Conservation (phyloP, 2,113 vertebrate genomes). For the Megaceryle torquata region DNA sequence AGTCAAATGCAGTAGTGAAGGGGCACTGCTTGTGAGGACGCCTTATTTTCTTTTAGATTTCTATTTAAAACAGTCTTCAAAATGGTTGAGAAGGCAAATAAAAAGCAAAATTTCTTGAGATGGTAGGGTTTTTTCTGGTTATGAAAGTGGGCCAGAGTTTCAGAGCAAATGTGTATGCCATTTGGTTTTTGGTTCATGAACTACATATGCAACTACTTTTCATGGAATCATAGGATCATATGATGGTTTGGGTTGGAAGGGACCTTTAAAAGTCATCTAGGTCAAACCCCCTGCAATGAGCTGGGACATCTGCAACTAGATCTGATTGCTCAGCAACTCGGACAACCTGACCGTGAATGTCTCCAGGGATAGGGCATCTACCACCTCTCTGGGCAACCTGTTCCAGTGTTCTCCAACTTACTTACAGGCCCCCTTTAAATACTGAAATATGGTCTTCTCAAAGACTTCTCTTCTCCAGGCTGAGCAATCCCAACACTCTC, state of each 20-base stretch:
- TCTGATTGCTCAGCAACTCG: not conserved
- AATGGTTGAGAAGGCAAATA: not conserved
- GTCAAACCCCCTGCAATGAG: no score
- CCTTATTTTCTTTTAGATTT: not conserved
- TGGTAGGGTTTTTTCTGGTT: not conserved
- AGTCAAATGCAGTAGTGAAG: not conserved
- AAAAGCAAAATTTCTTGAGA: not conserved
- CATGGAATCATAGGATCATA: not conserved
- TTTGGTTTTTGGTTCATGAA: not conserved
- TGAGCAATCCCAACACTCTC: not conserved
- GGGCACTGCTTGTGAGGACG: not conserved
- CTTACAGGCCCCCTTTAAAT: not conserved
- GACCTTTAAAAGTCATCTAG: no score
- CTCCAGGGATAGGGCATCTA: not conserved
- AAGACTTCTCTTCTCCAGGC: not conserved
- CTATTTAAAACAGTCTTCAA: not conserved
- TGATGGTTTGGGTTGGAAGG: no score
- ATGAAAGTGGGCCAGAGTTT: not conserved
- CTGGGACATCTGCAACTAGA: not conserved
- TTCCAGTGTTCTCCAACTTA: not conserved
- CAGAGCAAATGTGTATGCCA: not conserved
- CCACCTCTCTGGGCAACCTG: not conserved
- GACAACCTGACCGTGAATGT: not conserved
- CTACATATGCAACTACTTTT: not conserved
- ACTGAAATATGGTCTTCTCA: not conserved